These are phyloP conservation scores for Lasioglossum malachurum DNA, from an alignment of 2,888 invertebrate species.

Conservation along the genomic window DNA sequence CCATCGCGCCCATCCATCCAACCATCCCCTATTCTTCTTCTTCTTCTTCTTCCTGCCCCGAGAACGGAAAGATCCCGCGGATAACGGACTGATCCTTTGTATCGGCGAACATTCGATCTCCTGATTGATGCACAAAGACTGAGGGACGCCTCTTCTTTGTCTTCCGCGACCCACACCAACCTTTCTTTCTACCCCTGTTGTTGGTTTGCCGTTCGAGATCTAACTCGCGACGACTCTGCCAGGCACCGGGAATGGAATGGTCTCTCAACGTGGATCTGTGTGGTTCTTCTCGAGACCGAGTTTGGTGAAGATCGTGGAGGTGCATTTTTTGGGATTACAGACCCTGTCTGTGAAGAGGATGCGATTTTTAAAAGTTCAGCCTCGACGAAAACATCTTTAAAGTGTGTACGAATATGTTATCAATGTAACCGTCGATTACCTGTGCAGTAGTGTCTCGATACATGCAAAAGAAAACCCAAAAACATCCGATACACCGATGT, in stretches of 20 bases:
- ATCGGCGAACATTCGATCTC: conserved; percentile 32
- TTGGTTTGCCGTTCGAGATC: background rate
- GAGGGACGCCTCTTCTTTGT: background rate
- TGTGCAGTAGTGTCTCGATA: no score
- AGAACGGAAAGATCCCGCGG: conserved; percentile 30
- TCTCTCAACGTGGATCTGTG: background rate
- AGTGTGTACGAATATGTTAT: no score
- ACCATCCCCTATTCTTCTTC: conserved; percentile 34
- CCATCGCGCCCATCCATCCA: background rate
- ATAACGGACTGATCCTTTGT: conserved; percentile 31
- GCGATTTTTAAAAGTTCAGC: background rate
- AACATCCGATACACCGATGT: no score
- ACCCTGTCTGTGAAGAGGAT: background rate
- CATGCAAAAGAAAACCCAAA: no score
- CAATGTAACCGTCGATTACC: no score
- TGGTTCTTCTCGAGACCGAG: background rate
- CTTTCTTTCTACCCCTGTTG: background rate
- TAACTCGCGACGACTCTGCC: background rate
- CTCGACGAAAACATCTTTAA: background rate
- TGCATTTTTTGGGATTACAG: no score
- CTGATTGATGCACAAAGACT: conserved; percentile 17
- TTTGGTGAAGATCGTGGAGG: no score
- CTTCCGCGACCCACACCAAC: background rate
- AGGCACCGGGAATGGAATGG: background rate
- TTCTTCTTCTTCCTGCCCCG: conserved; percentile 4